phyloP scores from a whole-genome alignment of 2,888 invertebrate genomes.

The Hipparchia semele region DNA sequence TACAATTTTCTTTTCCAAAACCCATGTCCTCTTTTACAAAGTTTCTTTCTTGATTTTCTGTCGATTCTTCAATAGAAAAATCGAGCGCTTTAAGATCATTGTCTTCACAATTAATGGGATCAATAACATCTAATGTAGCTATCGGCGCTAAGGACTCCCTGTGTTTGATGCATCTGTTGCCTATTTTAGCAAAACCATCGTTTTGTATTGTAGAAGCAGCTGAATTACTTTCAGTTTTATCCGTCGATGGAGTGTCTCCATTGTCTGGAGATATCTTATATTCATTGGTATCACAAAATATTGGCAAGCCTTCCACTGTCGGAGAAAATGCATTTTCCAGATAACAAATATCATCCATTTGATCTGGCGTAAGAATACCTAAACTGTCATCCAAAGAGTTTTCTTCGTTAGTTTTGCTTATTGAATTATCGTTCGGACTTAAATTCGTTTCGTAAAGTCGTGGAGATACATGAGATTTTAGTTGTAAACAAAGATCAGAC shows the following conservation, averaged over 20 bases:
- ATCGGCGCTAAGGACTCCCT: conserved; percentile 58
- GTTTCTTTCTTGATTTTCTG: conserved; percentile 32
- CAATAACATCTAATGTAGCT: conserved; percentile 55
- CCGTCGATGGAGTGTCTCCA: conserved; percentile 82
- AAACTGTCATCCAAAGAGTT: conserved; percentile 93
- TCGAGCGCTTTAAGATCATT: conserved; percentile 41
- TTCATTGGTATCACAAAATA: conserved; percentile 72
- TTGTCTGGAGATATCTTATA: conserved; percentile 76
- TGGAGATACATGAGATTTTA: conserved; percentile 67
- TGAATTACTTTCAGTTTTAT: conserved; percentile 81
- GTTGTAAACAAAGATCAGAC: conserved; percentile 74
- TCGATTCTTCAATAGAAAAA: conserved; percentile 30
- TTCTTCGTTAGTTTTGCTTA: conserved; percentile 85
- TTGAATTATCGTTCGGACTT: conserved; percentile 76
- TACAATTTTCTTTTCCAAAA: conserved; percentile 53
- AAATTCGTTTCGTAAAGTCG: conserved; percentile 67
- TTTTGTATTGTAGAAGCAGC: conserved; percentile 80
- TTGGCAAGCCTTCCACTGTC: conserved; percentile 85
- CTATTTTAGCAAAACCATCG: conserved; percentile 66
- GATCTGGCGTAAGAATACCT: conserved; percentile 94
- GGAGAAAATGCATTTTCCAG: conserved; percentile 86
- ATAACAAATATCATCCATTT: conserved; percentile 89
- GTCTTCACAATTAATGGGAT: conserved; percentile 55
- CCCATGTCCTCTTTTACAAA: conserved; percentile 40
- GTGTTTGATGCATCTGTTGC: conserved; percentile 45